Evolutionary conservation across 1,140 invertebrate species (phyloP).

Genomic region (Cydia amplana): DNA sequence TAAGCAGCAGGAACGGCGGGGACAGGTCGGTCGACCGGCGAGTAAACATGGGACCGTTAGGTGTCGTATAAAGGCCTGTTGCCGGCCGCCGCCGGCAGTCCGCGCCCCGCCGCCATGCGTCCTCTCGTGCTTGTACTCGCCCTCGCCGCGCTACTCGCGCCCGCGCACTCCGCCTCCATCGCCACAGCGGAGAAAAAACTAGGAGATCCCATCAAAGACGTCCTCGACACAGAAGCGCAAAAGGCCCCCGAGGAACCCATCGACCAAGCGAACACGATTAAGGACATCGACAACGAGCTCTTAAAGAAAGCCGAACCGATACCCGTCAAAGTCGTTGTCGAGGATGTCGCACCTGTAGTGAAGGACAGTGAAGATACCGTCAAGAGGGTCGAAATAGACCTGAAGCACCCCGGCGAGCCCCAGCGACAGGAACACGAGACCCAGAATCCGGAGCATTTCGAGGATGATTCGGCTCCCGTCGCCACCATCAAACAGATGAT

Average conservation of each 20-base stretch:
- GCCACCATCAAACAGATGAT: conserved; percentile 53
- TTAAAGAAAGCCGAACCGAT: conserved; percentile 47
- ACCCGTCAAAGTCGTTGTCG: conserved; percentile 56
- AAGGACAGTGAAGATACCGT: conserved; percentile 44
- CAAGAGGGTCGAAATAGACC: conserved; percentile 54
- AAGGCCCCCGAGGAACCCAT: conserved; percentile 51
- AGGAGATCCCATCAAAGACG: conserved; percentile 44
- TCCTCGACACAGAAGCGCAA: conserved; percentile 45
- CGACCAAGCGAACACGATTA: conserved; percentile 44
- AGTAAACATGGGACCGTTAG: conserved; percentile 65
- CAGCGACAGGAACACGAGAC: conserved; percentile 70
- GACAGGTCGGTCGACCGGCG: not conserved
- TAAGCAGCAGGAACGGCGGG: not conserved
- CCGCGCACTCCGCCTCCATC: conserved; percentile 60
- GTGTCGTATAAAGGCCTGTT: conserved; percentile 58
- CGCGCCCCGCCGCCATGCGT: conserved; percentile 58
- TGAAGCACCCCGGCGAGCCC: conserved; percentile 63
- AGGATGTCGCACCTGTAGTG: conserved; percentile 38
- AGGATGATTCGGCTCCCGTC: conserved; percentile 48
- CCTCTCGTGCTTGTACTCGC: conserved; percentile 52
- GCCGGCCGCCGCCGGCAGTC: conserved; percentile 49
- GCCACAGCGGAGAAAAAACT: conserved; percentile 45
- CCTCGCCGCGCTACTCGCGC: conserved; percentile 48
- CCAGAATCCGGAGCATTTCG: conserved; percentile 60
- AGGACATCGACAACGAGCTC: conserved; percentile 56